phyloP scores from a whole-genome alignment of 2,888 invertebrate genomes.

The Agonopterix heracliana region DNA sequence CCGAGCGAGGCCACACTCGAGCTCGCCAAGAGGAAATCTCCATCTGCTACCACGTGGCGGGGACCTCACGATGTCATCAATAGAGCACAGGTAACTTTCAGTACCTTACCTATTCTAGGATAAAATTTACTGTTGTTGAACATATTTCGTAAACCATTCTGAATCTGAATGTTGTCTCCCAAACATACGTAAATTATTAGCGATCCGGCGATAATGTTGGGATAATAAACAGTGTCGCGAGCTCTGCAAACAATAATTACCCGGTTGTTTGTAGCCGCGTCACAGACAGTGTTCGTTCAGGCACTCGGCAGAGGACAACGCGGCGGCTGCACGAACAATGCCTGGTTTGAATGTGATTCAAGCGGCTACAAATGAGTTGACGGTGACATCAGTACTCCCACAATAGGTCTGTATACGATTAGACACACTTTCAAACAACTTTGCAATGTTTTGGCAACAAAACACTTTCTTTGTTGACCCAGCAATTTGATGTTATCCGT shows the following conservation, averaged over 20 bases:
- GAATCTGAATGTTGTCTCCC: background rate
- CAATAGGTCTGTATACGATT: constrained; percentile 2
- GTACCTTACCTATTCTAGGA: too few species aligned
- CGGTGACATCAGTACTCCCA: constrained; percentile 36
- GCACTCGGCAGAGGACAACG: background rate
- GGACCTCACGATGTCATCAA: constrained; percentile 73
- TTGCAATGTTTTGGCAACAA: background rate
- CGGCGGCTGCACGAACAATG: background rate
- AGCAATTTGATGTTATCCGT: too few species aligned
- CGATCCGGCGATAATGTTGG: constrained; percentile 7
- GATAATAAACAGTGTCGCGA: constrained; percentile 13
- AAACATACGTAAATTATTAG: constrained; percentile 9
- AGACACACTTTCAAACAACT: constrained; percentile 8
- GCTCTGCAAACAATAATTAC: constrained; percentile 23
- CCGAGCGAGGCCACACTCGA: constrained; percentile 86
- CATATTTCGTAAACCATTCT: background rate
- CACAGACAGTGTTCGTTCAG: constrained; percentile 12
- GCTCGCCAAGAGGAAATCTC: constrained; percentile 77
- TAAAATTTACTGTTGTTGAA: too few species aligned
- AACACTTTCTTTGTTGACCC: background rate
- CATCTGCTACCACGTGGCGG: constrained; percentile 73
- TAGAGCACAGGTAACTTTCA: constrained; percentile 68
- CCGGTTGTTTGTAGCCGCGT: constrained; percentile 23
- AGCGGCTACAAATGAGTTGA: constrained; percentile 14
- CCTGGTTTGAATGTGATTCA: constrained; percentile 23